These are phyloP conservation scores for Drosophila sp. DNA, from an alignment of 1,140 invertebrate species.

Conservation along the genomic window DNA sequence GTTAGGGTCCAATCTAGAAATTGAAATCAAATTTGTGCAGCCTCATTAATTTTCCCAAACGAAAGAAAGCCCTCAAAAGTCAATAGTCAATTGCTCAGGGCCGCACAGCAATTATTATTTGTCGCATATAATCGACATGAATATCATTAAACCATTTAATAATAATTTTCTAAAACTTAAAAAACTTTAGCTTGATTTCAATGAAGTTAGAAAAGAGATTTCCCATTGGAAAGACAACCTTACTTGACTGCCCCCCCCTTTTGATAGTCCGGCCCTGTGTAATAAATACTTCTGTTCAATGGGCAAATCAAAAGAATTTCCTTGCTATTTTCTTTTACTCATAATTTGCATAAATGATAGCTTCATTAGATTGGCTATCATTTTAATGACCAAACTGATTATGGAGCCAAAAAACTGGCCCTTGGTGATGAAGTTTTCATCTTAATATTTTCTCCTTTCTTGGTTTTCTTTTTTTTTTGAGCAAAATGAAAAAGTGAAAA, in stretches of 20 bases:
- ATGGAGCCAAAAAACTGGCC: constrained; percentile 18
- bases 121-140: too few relatives aligned
- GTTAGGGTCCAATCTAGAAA: constrained; percentile 59
- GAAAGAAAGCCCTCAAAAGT: constrained; percentile 29
- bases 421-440: constrained; percentile 1
- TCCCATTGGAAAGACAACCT: too few relatives aligned
- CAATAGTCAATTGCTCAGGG: constrained; percentile 28
- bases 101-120: background rate
- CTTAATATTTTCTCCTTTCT: background rate
- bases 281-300: constrained; percentile 7
- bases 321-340: constrained; percentile 18
- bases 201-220: too few relatives aligned
- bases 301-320: constrained; percentile 15
- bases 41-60: constrained; percentile 65
- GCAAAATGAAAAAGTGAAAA: constrained; percentile 37
- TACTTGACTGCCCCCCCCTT: background rate
- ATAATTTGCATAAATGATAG: constrained; percentile 59
- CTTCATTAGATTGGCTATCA: constrained; percentile 66
- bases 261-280: background rate
- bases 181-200: too few relatives aligned
- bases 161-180: too few relatives aligned
- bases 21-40: constrained; percentile 77
- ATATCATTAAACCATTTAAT: too few relatives aligned
- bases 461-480: too few relatives aligned
- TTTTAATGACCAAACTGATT: constrained; percentile 57